Evolutionary conservation across 1,140 invertebrate genomes (phyloP), one percentile per base, ranked within the genome.

Genomic region (Polypedilum pembai): DNA sequence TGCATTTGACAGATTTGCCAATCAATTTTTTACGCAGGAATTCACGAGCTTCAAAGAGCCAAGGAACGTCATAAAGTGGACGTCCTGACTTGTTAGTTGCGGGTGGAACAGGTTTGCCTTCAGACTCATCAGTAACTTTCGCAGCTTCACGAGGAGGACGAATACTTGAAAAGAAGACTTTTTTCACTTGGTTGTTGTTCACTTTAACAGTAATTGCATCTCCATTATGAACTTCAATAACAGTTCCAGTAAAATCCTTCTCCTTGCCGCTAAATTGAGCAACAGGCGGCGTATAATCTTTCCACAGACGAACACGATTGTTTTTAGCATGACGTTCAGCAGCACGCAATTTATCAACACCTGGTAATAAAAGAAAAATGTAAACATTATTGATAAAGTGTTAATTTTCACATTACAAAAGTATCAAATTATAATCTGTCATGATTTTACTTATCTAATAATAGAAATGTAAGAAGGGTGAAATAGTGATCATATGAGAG

Each of bases 1-100:
- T 89, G 5, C 98, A 92, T 79, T 93, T 92, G 0, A 98, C 94
- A 80, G 93, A 95, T 82, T 99, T 99, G 2, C 96, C 95, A 80
- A 99, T 93, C 0, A 99, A 85, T 82, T 96, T 96, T 80, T 98
- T 98, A 40, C 98, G 87, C 3, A 99, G 84, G 81, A 95, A 99
- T 85, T 99, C 98, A 76, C 98, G 87, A 0, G 96, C 96, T 83
- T 99, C 97, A 82, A 93, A 98, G 93, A 99, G 95, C 87, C 92
- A 97, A 7, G 97, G 97, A 79, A 98, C 93, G 79, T 99, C 97
- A 81, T 99, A 99, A 0, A 99, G 86, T 1, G 95, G 94, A 76
- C 93, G 86, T 79, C 91, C 90, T 82, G 88, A 88, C 81, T 86
- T 89, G 76, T 85, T 89, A 76, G 87, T 80, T 76, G 88, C 85